Conservation (phyloP, 2,888 invertebrate species). For the Vanessa cardui region DNA sequence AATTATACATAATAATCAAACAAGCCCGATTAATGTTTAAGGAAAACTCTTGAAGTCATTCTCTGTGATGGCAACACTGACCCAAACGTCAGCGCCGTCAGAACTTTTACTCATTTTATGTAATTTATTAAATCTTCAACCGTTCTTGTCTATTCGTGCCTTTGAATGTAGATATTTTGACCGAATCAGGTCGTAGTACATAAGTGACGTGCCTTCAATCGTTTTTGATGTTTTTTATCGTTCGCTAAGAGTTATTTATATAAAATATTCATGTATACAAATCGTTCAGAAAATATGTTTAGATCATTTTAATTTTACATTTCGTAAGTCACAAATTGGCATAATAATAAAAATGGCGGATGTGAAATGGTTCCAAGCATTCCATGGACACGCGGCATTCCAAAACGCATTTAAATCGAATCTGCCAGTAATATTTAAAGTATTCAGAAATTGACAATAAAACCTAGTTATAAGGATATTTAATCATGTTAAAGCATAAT, state of each 20-base stretch:
- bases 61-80: constrained; percentile 22
- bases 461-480: not conserved
- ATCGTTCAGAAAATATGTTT: not conserved
- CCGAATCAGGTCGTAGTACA: constrained; percentile 15
- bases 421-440: constrained; percentile 16
- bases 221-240: constrained; percentile 12
- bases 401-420: constrained; percentile 1
- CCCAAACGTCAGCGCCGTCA: constrained; percentile 11
- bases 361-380: constrained; percentile 14
- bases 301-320: constrained; percentile 7
- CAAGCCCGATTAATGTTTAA: not conserved
- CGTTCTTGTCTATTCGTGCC: constrained; percentile 42
- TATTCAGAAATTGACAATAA: constrained; percentile 32
- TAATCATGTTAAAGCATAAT: constrained; percentile 17
- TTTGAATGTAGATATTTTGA: constrained; percentile 36
- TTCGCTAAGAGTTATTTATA: constrained; percentile 1
- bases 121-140: constrained; percentile 20
- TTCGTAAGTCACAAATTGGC: constrained; percentile 31
- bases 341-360: constrained; percentile 23
- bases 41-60: constrained; percentile 1
- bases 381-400: constrained; percentile 23
- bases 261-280: not conserved
- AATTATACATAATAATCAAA: constrained; percentile 3
- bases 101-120: constrained; percentile 16
- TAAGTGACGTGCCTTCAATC: constrained; percentile 33